Evolutionary conservation across 2,113 vertebrate genomes (phyloP).

Genomic region (Hydropotes inermis): DNA sequence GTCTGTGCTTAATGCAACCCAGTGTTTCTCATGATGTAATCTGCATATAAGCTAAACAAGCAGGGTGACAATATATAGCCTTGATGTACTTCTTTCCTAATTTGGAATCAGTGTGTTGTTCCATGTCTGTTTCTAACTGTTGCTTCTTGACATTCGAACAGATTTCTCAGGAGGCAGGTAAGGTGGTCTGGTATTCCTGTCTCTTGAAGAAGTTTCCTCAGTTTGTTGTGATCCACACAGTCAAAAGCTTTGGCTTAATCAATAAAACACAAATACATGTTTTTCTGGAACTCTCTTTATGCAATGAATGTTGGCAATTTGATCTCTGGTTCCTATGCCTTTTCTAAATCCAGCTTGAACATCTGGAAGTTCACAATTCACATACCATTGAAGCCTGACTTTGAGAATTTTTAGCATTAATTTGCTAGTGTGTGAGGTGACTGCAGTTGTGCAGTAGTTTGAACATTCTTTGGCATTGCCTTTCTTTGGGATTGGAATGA

Average conservation of each 20-base stretch:
- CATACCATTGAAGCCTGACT: rapidly evolving
- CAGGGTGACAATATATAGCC: not conserved
- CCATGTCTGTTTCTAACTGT: not conserved
- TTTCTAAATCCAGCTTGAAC: not conserved
- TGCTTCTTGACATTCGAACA: not conserved
- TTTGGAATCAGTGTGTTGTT: not conserved
- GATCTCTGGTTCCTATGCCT: not conserved
- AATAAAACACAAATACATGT: not conserved
- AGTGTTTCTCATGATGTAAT: not conserved
- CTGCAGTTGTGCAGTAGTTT: not conserved
- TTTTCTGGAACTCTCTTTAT: not conserved
- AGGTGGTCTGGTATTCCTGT: not conserved
- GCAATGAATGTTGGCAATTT: not conserved
- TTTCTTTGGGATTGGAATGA: not conserved
- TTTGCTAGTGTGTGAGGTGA: not conserved
- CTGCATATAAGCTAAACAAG: not conserved
- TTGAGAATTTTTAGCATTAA: not conserved
- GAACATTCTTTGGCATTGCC: not conserved
- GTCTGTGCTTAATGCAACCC: not conserved
- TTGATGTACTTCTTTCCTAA: not conserved
- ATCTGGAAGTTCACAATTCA: not conserved
- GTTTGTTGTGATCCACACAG: not conserved
- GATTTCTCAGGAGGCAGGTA: not conserved
- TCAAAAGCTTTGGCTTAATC: rapidly evolving
- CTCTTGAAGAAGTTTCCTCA: not conserved